Evolutionary conservation across 2,113 vertebrate genomes (phyloP).

Genomic region (Notarius quadriscutis): DNA sequence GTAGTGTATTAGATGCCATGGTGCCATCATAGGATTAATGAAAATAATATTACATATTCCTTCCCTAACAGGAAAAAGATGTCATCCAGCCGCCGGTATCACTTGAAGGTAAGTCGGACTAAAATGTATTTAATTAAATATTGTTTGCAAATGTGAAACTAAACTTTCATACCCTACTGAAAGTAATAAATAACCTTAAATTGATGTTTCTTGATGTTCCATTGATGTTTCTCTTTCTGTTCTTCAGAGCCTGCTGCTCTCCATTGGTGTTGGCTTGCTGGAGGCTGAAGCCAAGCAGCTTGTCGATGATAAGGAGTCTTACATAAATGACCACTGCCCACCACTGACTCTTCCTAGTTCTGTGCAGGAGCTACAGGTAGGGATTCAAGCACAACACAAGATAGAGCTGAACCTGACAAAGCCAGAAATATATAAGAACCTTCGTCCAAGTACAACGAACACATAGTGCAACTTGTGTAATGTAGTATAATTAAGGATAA

Average conservation of each 20-base stretch:
- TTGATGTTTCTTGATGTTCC: neutral
- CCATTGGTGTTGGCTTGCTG: conserved; percentile 80
- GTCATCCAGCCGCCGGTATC: conserved; percentile 79
- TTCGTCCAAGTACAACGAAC: neutral
- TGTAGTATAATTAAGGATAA: neutral
- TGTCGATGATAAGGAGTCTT: conserved; percentile 74
- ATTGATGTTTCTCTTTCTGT: neutral
- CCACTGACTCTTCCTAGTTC: conserved; percentile 73
- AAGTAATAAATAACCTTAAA: neutral
- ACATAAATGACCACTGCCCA: conserved; percentile 80
- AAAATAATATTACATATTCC: conserved; percentile 3
- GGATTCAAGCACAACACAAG: neutral
- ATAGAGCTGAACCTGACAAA: neutral
- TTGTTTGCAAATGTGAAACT: neutral
- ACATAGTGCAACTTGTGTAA: neutral
- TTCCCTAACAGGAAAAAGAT: conserved; percentile 77
- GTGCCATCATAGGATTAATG: neutral
- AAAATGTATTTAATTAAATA: neutral
- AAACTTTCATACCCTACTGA: neutral
- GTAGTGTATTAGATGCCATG: neutral
- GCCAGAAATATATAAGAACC: neutral
- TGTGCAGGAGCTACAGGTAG: conserved; percentile 81
- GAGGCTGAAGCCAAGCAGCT: conserved; percentile 78
- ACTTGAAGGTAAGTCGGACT: conserved; percentile 78
- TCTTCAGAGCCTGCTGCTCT: conserved; percentile 87